Conservation (phyloP, 2,797 vertebrate species). For the Sebastolobus alascanus region DNA sequence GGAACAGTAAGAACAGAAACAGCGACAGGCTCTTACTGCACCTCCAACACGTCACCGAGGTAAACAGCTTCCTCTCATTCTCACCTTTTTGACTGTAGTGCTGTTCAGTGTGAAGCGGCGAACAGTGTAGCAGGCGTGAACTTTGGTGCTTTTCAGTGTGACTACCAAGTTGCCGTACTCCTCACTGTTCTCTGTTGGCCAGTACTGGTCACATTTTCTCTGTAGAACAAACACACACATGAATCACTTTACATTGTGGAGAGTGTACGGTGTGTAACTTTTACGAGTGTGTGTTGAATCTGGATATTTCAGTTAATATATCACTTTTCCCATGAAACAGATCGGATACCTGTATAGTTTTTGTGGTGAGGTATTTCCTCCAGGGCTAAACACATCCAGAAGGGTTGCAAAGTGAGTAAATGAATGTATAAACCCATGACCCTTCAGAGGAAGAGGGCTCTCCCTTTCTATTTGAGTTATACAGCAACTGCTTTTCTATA, state of each 20-base stretch:
- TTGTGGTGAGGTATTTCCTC: not conserved
- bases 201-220: constrained; percentile 97
- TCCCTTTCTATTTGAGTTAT: not conserved
- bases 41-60: not conserved
- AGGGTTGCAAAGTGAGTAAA: not conserved
- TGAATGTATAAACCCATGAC: not conserved
- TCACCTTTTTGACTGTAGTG: constrained; percentile 93
- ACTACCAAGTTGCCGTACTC: constrained; percentile 94
- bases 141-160: constrained; percentile 91
- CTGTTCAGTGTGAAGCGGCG: constrained; percentile 91
- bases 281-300: not conserved
- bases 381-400: not conserved
- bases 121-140: constrained; percentile 93
- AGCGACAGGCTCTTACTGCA: not conserved
- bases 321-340: not conserved
- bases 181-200: constrained; percentile 94
- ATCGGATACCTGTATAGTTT: not conserved
- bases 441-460: not conserved
- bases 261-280: not conserved
- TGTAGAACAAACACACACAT: constrained; percentile 59
- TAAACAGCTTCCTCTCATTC: not conserved
- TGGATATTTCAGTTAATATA: not conserved
- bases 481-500: not conserved
- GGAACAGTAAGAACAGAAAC: not conserved
- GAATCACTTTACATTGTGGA: not conserved